These are phyloP conservation scores for Ptiloglossa arizonensis DNA, from an alignment of 1,140 invertebrate species.

Conservation along the genomic window DNA sequence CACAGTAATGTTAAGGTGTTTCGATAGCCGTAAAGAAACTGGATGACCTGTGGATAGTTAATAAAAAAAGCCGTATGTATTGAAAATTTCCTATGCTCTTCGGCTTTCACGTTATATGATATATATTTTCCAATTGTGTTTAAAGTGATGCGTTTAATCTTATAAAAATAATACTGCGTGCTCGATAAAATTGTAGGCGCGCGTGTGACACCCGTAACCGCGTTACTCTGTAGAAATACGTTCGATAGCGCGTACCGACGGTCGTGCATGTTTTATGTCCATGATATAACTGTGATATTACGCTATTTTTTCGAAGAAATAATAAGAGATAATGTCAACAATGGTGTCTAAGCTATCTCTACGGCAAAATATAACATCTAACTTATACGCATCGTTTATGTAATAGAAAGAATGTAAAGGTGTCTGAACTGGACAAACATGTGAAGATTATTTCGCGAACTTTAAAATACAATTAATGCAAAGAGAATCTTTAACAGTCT, in stretches of 20 bases:
- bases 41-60: not conserved
- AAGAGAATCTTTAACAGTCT: slow-evolving; percentile 23
- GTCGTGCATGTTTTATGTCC: slow-evolving; percentile 71
- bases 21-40: not conserved
- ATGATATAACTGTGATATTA: slow-evolving; percentile 81
- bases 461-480: slow-evolving; percentile 14
- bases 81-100: slow-evolving; percentile 13
- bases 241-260: not conserved
- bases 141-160: not conserved
- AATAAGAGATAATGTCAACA: slow-evolving; percentile 39
- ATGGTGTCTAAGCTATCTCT: slow-evolving; percentile 29
- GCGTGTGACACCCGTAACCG: not conserved
- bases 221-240: not conserved
- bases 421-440: slow-evolving; percentile 5
- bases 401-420: not conserved
- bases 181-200: not conserved
- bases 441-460: not conserved
- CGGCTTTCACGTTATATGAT: not conserved
- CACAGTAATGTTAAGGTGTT: slow-evolving; percentile 1
- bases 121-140: slow-evolving; percentile 17
- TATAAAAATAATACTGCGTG: not conserved
- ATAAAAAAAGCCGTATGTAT: not conserved
- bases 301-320: slow-evolving; percentile 71
- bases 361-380: slow-evolving; percentile 42
- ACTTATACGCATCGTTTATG: slow-evolving; percentile 51